Evolutionary conservation across 2,113 vertebrate genomes (phyloP), one percentile per base, ranked within the genome.

Genomic region (Pangasianodon hypophthalmus): DNA sequence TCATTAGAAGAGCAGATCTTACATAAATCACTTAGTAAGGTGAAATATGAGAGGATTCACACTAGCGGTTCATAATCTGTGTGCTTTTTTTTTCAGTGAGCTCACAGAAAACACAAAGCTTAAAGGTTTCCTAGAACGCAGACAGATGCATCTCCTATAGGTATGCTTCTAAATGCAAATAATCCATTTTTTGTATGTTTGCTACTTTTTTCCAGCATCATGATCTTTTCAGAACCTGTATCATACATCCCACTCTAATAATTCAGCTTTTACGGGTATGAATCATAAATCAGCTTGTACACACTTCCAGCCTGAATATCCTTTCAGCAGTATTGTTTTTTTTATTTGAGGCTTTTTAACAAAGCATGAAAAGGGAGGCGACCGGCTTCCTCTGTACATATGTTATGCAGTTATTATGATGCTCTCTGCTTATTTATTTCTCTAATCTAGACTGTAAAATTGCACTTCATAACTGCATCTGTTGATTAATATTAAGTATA

Each of bases 361-460:
- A 14, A 48, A 48, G 44, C 10, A 48, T 14, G 6, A 3, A 18
- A 48, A 85, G 11, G 56, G 21, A 37, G 3, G 41, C 2, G 21
- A 80, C 11, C 37, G 41, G 32, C 32, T 44, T 85, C 60, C 60
- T 85, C 11, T 64, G 52, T 5, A 52, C 46, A 69, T 21, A n/a
- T 19, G 13, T 32, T 2, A 32, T 21, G 29, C 64, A 37, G 48
- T 86, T 52, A 32, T 32, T 71, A 10, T n/a, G 11, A 48, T 29
- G 58, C 6, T 86, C 5, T 50, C 16, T 52, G 84, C 46, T 52
- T 32, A 69, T 86, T 86, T 86, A 50, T 69, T 86, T 71, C 44
- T 26, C 41, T n/a, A 26, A 11, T 26, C 6, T 62, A 41, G 46
- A 50, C 19, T 29, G 9, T 86, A 52, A 69, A 85, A 50, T 8